Percentiles rank a stretch among this genome's conserved stretches.
Conservation (phyloP, 2,888 invertebrate genomes). For the Athetis lepigone region DNA sequence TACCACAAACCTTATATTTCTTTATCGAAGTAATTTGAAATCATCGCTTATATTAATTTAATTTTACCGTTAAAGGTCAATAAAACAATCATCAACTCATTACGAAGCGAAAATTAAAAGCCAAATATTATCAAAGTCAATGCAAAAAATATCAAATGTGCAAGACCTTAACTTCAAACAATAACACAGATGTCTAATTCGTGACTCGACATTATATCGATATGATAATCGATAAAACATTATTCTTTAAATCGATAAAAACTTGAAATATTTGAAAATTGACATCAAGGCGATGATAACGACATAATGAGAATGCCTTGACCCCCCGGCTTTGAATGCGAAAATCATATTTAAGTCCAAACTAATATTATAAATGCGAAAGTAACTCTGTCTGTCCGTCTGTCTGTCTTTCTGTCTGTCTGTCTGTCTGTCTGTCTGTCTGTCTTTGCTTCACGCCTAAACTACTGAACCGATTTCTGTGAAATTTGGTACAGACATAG, state of each 20-base stretch:
- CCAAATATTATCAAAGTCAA: slow-evolving; percentile 23
- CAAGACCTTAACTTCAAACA: slow-evolving; percentile 48
- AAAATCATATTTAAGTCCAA: slow-evolving; percentile 58
- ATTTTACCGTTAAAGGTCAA: slow-evolving; percentile 17
- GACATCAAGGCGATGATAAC: slow-evolving; percentile 69
- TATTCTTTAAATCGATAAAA: slow-evolving; percentile 63
- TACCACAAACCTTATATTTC: too few relatives aligned
- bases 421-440: too few relatives aligned
- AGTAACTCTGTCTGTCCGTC: too few relatives aligned
- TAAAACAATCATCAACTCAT: slow-evolving; percentile 30
- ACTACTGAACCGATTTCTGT: too few relatives aligned
- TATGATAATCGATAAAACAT: slow-evolving; percentile 62
- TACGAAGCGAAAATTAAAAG: slow-evolving; percentile 30
- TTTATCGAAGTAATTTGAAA: background rate
- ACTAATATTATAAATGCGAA: too few relatives aligned
- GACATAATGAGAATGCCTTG: slow-evolving; percentile 67
- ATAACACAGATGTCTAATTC: slow-evolving; percentile 63
- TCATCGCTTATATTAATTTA: background rate
- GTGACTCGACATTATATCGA: slow-evolving; percentile 64
- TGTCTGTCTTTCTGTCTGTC: too few relatives aligned
- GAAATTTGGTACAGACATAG: too few relatives aligned
- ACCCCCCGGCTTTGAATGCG: slow-evolving; percentile 61
- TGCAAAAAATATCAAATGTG: slow-evolving; percentile 36
- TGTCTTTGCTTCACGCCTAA: too few relatives aligned
- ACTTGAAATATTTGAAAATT: slow-evolving; percentile 70